A percentile compares a stretch with the other conserved stretches of the same genome.
phyloP scores from a whole-genome alignment of 2,888 invertebrate species.

The Formica aserva region DNA sequence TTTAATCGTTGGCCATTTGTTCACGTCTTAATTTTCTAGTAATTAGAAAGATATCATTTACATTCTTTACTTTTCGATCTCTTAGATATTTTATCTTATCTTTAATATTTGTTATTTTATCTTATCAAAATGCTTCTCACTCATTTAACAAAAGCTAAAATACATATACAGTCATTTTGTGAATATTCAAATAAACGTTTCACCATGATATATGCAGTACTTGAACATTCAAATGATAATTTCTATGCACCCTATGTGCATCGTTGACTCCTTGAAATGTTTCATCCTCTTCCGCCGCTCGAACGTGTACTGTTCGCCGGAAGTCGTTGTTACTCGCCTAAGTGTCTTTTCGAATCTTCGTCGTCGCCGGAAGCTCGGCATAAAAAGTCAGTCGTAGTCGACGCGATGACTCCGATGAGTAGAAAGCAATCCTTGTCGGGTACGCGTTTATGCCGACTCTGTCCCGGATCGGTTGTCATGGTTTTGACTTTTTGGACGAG shows the following conservation, averaged over 20 bases:
- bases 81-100: not conserved
- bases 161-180: not conserved
- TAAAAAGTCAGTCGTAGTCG: conserved; percentile 24
- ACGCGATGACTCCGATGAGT: conserved; percentile 15
- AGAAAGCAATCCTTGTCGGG: conserved; percentile 53
- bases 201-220: not conserved
- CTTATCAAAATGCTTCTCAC: not conserved
- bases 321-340: conserved; percentile 69
- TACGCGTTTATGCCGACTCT: conserved; percentile 46
- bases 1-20: conserved; percentile 32
- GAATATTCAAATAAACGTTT: not conserved
- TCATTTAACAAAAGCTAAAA: not conserved
- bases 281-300: conserved; percentile 58
- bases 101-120: not conserved
- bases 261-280: conserved; percentile 50
- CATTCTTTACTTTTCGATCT: not conserved
- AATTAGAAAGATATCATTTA: not conserved
- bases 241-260: conserved; percentile 20
- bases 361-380: conserved; percentile 73
- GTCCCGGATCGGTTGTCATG: conserved; percentile 64
- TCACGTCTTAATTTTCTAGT: conserved; percentile 16
- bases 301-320: conserved; percentile 50
- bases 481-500: conserved; percentile 43
- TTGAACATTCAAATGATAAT: conserved; percentile 14
- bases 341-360: conserved; percentile 79